A percentile compares a stretch with the other conserved stretches of the same genome.
Conservation (phyloP, 53 echinoderm and acorn worm species). For the Hippasteria phrygiana region DNA sequence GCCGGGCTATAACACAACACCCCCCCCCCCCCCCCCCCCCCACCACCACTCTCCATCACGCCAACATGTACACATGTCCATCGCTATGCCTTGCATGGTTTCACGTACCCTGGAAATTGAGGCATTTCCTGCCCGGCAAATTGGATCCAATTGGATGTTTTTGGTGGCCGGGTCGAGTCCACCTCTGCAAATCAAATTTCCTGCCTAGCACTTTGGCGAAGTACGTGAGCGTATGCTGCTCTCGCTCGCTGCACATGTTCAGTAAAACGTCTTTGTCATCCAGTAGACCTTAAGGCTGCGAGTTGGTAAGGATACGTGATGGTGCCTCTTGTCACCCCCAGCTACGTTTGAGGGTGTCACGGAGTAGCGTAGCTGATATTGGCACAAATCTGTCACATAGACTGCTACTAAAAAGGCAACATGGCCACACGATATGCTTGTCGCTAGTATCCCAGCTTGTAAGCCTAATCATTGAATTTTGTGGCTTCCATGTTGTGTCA, state of each 20-base stretch:
- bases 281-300: background rate
- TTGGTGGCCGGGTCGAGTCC: constrained; percentile 44
- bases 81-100: constrained; percentile 52
- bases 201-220: constrained; percentile 41
- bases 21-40: background rate
- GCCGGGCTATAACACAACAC: constrained; percentile 21
- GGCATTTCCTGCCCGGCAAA: constrained; percentile 61
- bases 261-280: constrained; percentile 1
- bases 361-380: constrained; percentile 3
- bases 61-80: constrained; percentile 13
- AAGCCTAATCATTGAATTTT: constrained; percentile 9
- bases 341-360: constrained; percentile 12
- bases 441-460: background rate
- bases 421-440: background rate
- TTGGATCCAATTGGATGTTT: constrained; percentile 58
- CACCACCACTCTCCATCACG: background rate
- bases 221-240: constrained; percentile 14
- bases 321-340: constrained; percentile 5
- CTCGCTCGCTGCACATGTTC: background rate
- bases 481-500: constrained; percentile 41
- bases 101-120: constrained; percentile 70
- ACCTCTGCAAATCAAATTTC: constrained; percentile 65
- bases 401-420: background rate
- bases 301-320: background rate
- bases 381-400: constrained; percentile 44